Percentiles rank a stretch among this genome's conserved stretches.
phyloP scores from a whole-genome alignment of 2,113 vertebrate genomes.

The Willisornis vidua region DNA sequence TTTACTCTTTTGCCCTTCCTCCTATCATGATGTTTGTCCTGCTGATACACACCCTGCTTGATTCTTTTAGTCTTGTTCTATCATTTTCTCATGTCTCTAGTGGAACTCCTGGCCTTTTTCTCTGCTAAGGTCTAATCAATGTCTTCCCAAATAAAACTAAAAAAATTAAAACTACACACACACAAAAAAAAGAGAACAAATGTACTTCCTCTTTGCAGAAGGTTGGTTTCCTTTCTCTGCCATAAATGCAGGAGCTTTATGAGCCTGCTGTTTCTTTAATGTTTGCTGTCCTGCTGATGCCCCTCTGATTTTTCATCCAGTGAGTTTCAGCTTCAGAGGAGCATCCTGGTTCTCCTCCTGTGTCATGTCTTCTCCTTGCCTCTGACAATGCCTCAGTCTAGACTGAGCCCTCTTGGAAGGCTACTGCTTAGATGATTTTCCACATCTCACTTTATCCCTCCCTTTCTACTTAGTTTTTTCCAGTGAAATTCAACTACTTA shows the following conservation, averaged over 20 bases:
- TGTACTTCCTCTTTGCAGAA: background rate
- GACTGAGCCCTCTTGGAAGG: background rate
- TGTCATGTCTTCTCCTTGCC: background rate
- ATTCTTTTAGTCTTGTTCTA: background rate
- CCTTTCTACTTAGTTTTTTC: background rate
- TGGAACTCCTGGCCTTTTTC: background rate
- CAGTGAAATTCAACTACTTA: background rate
- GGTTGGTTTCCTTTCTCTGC: background rate
- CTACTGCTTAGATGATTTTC: background rate
- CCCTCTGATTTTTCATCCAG: background rate
- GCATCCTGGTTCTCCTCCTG: background rate
- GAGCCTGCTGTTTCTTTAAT: background rate
- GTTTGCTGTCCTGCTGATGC: background rate
- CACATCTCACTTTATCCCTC: background rate
- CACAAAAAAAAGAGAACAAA: background rate
- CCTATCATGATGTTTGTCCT: background rate
- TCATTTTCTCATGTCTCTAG: background rate
- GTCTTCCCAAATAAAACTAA: background rate
- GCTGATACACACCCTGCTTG: background rate
- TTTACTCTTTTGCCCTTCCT: background rate
- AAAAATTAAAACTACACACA: background rate
- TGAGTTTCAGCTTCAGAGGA: background rate
- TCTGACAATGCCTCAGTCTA: background rate
- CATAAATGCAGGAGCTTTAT: background rate
- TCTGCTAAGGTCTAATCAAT: background rate